A percentile compares a stretch with the other conserved stretches of the same genome.
Conservation (phyloP, 2,113 vertebrate species). For the Ardeotis arabs region DNA sequence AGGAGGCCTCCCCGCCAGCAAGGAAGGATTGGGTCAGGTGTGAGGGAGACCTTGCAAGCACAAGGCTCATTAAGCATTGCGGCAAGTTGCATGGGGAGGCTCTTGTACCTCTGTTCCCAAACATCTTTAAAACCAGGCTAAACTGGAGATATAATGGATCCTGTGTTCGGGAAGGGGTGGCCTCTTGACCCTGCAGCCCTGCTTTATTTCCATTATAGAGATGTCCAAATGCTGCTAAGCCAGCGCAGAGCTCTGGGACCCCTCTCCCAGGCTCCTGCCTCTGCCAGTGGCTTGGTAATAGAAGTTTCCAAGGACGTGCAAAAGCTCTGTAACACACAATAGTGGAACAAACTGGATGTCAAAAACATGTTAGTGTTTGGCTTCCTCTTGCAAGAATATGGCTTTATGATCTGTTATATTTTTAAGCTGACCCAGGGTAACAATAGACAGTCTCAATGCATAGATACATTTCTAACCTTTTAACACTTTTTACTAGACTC, state of each 20-base stretch:
- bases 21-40: accelerated
- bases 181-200: not conserved
- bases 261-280: not conserved
- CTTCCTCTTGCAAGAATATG: not conserved
- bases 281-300: not conserved
- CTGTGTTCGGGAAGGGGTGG: not conserved
- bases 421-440: not conserved
- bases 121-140: not conserved
- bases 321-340: not conserved
- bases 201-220: not conserved
- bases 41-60: not conserved
- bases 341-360: not conserved
- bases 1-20: not conserved
- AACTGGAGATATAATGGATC: not conserved
- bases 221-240: not conserved
- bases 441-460: not conserved
- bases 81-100: not conserved
- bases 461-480: not conserved
- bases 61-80: not conserved
- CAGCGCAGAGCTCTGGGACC: accelerated
- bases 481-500: not conserved
- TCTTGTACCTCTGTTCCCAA: not conserved
- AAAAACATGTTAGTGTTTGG: not conserved
- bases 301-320: not conserved
- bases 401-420: not conserved